Percentiles rank a stretch among this genome's conserved stretches.
These are phyloP conservation scores for Isaurus tuberculatus DNA, from an alignment of 92 coral and sea anemone species.

Conservation along the genomic window DNA sequence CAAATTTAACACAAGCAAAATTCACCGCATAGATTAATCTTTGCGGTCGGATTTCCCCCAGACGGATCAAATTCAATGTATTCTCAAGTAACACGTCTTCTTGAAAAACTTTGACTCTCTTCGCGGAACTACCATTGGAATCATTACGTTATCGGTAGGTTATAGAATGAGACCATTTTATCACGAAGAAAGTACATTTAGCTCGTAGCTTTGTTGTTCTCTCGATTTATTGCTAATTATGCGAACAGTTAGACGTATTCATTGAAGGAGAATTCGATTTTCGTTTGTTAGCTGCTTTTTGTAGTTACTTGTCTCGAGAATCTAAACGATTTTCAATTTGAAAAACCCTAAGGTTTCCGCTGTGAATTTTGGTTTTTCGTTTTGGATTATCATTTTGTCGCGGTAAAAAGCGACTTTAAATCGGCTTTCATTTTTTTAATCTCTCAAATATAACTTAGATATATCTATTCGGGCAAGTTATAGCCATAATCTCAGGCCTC, in stretches of 20 bases:
- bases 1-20: neutral
- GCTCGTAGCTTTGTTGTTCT: neutral
- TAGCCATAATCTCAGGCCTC: neutral
- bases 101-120: neutral
- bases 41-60: neutral
- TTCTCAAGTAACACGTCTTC: neutral
- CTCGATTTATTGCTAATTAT: neutral
- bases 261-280: neutral
- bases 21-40: neutral
- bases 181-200: neutral
- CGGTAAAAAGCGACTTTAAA: neutral
- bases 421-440: neutral
- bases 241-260: neutral
- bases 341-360: no score
- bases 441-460: neutral
- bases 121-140: neutral
- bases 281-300: neutral
- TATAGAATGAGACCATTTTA: neutral
- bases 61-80: neutral
- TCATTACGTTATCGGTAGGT: neutral
- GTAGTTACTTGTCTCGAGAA: no score
- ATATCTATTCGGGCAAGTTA: neutral
- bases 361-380: neutral
- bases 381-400: neutral
- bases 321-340: no score